These are phyloP conservation scores for Myotis brandtii DNA, from an alignment of 2,113 vertebrate species.

Conservation along the genomic window DNA sequence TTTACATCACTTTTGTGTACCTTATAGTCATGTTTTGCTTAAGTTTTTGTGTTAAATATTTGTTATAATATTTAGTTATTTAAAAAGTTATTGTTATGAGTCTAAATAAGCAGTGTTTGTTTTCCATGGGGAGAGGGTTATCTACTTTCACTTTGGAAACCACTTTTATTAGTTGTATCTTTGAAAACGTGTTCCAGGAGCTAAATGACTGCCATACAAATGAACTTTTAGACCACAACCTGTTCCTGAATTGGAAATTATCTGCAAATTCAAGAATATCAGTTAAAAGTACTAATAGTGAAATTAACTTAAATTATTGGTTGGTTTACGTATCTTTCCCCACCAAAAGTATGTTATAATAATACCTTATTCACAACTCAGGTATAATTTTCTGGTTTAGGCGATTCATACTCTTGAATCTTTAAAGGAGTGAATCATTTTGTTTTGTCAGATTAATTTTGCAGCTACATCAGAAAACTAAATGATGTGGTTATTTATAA, in stretches of 20 bases:
- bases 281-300: constrained; percentile 30
- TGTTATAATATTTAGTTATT: constrained; percentile 16
- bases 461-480: constrained; percentile 54
- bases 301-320: constrained; percentile 49
- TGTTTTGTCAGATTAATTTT: constrained; percentile 77
- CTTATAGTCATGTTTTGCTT: not conserved
- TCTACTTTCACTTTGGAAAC: constrained; percentile 9
- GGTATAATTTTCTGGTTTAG: constrained; percentile 64
- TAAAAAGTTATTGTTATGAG: not conserved
- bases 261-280: constrained; percentile 48
- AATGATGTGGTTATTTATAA: constrained; percentile 72
- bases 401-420: constrained; percentile 35
- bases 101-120: constrained; percentile 36
- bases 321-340: constrained; percentile 10
- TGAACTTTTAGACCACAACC: not conserved
- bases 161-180: not conserved
- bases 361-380: constrained; percentile 49
- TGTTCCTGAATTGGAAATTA: constrained; percentile 18
- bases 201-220: not conserved
- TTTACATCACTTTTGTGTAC: constrained; percentile 14
- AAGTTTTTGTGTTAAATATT: not conserved
- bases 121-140: not conserved
- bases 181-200: not conserved
- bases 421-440: constrained; percentile 69
- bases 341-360: constrained; percentile 47